Conservation (phyloP, 2,888 invertebrate genomes). For the Sarcophaga caerulescens region DNA sequence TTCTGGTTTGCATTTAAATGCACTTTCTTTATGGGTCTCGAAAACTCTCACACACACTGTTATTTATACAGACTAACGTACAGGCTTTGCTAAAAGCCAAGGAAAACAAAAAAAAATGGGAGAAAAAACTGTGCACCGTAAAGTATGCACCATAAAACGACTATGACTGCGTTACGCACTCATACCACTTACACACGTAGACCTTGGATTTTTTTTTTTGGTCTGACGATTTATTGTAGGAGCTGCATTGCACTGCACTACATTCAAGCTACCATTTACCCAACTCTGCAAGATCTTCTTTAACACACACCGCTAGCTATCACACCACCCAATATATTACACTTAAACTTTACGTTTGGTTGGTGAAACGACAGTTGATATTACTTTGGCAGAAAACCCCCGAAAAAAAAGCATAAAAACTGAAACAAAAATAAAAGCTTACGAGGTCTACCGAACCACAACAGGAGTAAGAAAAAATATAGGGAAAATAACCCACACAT, state of each 20-base stretch:
- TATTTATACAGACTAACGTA: neutral
- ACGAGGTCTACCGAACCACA: constrained; percentile 36
- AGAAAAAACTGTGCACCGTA: constrained; percentile 4
- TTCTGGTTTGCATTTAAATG: constrained; percentile 64
- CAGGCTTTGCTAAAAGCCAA: constrained; percentile 7
- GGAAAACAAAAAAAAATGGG: constrained; percentile 29
- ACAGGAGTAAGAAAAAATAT: constrained; percentile 21
- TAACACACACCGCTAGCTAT: neutral
- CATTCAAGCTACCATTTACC: neutral
- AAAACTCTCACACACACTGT: constrained; percentile 3
- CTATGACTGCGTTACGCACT: constrained; percentile 62
- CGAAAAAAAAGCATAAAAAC: neutral
- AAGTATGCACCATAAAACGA: constrained; percentile 40
- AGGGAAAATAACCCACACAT: constrained; percentile 40
- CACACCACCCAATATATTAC: constrained; percentile 25
- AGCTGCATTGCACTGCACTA: constrained; percentile 39
- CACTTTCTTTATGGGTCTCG: constrained; percentile 42
- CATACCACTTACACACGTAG: constrained; percentile 41
- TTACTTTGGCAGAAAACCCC: constrained; percentile 21
- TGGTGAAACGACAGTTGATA: constrained; percentile 39
- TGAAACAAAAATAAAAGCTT: constrained; percentile 8
- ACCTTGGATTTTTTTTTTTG: constrained; percentile 27
- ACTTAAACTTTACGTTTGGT: constrained; percentile 34
- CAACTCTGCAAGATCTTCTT: neutral
- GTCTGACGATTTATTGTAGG: constrained; percentile 19